Conservation (phyloP, 2,888 invertebrate genomes). For the Acanthosepion pharaonis region DNA sequence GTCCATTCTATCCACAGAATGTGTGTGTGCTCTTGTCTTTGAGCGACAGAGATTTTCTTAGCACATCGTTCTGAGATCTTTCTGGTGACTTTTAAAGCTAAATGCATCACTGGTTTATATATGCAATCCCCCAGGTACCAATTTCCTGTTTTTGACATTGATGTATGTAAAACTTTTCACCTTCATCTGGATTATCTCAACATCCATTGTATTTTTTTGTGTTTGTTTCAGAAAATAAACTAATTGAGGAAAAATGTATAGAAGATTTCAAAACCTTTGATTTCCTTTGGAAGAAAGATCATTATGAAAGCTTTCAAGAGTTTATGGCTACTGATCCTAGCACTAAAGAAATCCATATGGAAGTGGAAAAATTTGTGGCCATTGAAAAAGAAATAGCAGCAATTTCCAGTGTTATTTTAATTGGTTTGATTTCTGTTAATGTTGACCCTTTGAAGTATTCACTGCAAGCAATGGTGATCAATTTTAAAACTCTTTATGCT, state of each 20-base stretch:
- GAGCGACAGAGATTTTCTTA: no score
- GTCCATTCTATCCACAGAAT: no score
- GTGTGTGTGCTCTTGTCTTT: no score
- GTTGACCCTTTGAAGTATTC: conserved; percentile 73
- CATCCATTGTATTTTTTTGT: neutral
- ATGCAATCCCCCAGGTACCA: no score
- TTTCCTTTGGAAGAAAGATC: conserved; percentile 74
- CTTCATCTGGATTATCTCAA: no score
- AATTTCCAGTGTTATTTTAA: conserved; percentile 66
- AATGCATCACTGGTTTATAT: no score
- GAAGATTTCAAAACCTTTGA: conserved; percentile 73
- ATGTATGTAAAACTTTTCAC: no score
- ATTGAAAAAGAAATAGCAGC: conserved; percentile 67
- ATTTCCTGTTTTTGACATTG: no score
- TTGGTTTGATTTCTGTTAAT: conserved; percentile 72
- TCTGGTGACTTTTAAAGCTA: no score
- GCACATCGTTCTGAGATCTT: no score
- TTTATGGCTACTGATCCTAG: conserved; percentile 71
- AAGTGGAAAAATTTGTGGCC: conserved; percentile 66
- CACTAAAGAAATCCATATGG: conserved; percentile 52
- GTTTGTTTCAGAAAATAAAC: conserved; percentile 66
- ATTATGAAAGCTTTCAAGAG: conserved; percentile 72
- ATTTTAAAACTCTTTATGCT: conserved; percentile 74
- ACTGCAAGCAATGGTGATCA: conserved; percentile 73
- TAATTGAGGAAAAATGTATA: conserved; percentile 69